Conservation (phyloP, 2,113 vertebrate genomes). For the Laterallus jamaicensis region DNA sequence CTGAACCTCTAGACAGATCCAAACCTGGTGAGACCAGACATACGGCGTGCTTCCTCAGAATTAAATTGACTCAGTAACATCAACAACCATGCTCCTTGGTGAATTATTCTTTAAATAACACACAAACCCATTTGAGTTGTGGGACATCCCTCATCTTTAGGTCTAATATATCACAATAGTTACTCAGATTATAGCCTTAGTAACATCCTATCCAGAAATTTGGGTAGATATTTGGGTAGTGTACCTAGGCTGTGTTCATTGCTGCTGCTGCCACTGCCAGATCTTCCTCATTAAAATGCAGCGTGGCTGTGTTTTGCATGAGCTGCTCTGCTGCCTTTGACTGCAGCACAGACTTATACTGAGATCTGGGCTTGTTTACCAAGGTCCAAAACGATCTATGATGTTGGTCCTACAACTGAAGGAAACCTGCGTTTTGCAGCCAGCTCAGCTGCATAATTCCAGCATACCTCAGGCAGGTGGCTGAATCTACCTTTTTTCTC, state of each 20-base stretch:
- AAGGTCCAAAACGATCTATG: neutral
- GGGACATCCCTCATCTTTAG: neutral
- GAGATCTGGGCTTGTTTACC: neutral
- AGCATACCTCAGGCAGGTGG: neutral
- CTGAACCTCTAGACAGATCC: neutral
- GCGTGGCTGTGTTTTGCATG: accelerated
- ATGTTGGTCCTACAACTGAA: neutral
- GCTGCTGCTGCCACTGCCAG: neutral
- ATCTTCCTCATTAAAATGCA: neutral
- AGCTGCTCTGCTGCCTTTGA: neutral
- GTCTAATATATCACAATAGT: neutral
- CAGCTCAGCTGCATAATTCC: neutral
- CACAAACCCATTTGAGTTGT: neutral
- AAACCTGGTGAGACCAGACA: neutral
- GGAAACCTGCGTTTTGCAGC: neutral
- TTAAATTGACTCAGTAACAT: neutral
- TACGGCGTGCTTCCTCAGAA: neutral
- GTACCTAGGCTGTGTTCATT: neutral
- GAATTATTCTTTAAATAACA: neutral
- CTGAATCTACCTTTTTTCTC: neutral
- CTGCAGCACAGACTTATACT: neutral
- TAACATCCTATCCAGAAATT: neutral
- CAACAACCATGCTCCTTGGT: neutral
- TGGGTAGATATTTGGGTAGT: neutral
- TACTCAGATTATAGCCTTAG: neutral